phyloP scores from a whole-genome alignment of 2,888 invertebrate genomes.

The Cordylochernes scorpioides region DNA sequence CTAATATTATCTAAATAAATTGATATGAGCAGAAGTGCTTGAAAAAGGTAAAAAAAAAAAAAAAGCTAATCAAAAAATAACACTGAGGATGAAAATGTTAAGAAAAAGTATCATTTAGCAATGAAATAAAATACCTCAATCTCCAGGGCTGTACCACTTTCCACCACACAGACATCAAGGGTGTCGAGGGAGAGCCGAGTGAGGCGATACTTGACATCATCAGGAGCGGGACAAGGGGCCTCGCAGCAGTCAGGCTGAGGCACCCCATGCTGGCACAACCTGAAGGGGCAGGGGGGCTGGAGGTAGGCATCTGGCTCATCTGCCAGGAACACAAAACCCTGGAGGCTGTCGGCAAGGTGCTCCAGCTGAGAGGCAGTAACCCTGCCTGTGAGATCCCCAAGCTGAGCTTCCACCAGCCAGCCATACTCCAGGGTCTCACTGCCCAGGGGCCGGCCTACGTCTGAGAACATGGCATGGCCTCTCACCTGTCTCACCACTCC shows the following conservation, averaged over 20 bases:
- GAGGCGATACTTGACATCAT: conserved; percentile 78
- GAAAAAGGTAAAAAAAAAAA: conserved; percentile 2
- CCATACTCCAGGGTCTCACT: conserved; percentile 89
- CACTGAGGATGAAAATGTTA: conserved; percentile 4
- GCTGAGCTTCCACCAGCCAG: conserved; percentile 79
- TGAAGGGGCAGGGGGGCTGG: conserved; percentile 43
- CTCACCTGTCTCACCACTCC: conserved; percentile 32
- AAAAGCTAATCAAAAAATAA: neutral
- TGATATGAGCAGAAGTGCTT: neutral
- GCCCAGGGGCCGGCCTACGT: conserved; percentile 58
- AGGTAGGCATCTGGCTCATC: conserved; percentile 70
- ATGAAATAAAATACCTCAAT: conserved; percentile 34
- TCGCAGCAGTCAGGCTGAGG: conserved; percentile 36
- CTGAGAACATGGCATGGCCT: conserved; percentile 89
- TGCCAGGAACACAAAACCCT: conserved; percentile 57
- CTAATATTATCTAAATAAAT: too few species aligned
- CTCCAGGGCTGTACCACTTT: conserved; percentile 58
- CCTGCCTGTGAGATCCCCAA: conserved; percentile 75
- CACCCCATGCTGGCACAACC: conserved; percentile 25
- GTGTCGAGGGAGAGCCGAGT: conserved; percentile 62
- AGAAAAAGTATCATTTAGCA: conserved; percentile 2
- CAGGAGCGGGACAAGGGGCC: conserved; percentile 38
- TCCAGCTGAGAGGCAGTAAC: conserved; percentile 58
- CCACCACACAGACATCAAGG: conserved; percentile 66
- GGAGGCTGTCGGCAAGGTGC: conserved; percentile 57